Conservation (phyloP, 1,140 invertebrate species). For the Cotesia vestalis region DNA sequence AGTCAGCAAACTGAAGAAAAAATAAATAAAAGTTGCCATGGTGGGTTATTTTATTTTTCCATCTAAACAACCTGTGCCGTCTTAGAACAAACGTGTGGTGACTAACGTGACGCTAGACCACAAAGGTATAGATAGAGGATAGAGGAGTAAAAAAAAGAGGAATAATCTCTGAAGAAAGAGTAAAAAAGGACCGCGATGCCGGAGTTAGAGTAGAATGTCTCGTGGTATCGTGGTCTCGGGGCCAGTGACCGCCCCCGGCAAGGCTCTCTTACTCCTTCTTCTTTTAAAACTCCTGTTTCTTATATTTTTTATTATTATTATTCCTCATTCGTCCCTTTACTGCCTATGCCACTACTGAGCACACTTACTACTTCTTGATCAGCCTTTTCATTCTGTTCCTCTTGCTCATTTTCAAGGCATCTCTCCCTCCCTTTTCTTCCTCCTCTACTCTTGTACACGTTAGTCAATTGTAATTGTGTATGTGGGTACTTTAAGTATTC, state of each 20-base stretch:
- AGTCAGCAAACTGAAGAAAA: no score
- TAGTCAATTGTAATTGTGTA: no score
- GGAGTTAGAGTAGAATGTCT: constrained; percentile 32
- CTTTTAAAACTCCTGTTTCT: constrained; percentile 4
- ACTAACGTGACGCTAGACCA: constrained; percentile 10
- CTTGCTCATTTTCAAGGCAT: constrained; percentile 11
- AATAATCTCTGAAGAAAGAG: constrained; percentile 1
- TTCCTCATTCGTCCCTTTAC: constrained; percentile 1
- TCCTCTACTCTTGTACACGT: background rate
- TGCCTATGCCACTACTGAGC: background rate
- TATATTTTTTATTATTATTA: constrained; percentile 16
- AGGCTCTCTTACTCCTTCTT: constrained; percentile 32
- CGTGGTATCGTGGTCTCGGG: constrained; percentile 36
- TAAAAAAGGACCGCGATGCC: background rate
- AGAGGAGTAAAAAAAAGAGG: constrained; percentile 2
- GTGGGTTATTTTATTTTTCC: no score
- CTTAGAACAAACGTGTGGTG: constrained; percentile 18
- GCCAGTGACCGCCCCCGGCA: constrained; percentile 43
- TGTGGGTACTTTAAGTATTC: background rate
- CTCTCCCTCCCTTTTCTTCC: background rate
- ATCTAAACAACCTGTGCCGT: no score
- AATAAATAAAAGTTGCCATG: no score
- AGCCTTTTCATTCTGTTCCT: background rate
- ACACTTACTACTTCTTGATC: no score
- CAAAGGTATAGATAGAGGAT: constrained; percentile 1